Percentiles rank a stretch among this genome's conserved stretches.
Conservation (phyloP, 2,888 invertebrate species). For the Myopa testacea region DNA sequence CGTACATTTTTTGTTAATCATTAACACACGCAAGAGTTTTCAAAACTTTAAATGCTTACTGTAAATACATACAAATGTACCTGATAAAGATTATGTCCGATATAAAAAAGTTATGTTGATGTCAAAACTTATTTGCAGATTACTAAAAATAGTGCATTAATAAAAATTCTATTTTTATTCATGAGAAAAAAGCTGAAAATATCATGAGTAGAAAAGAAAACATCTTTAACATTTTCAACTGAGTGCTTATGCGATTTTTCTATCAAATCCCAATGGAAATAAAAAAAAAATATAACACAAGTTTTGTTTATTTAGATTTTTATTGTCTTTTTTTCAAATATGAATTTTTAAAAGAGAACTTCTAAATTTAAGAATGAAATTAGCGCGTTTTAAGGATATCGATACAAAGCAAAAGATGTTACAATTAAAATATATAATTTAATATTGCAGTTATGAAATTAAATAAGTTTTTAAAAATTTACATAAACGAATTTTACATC, state of each 20-base stretch:
- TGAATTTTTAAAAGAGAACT: neutral
- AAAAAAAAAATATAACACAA: neutral
- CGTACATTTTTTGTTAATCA: too few relatives aligned
- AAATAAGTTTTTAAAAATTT: too few relatives aligned
- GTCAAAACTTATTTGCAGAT: slow-evolving; percentile 21
- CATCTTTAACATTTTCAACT: neutral
- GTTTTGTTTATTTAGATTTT: neutral
- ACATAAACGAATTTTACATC: too few relatives aligned
- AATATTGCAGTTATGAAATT: too few relatives aligned
- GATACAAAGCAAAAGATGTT: too few relatives aligned
- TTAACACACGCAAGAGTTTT: too few relatives aligned
- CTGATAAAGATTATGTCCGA: too few relatives aligned
- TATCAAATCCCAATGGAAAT: neutral
- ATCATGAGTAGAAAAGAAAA: neutral
- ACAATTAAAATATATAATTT: too few relatives aligned
- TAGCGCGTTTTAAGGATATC: too few relatives aligned
- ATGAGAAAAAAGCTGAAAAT: slow-evolving; percentile 2
- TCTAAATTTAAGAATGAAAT: too few relatives aligned
- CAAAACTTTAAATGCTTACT: too few relatives aligned
- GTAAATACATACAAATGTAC: too few relatives aligned
- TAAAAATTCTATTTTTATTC: slow-evolving; percentile 6
- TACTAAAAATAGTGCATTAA: slow-evolving; percentile 12
- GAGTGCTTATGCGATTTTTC: neutral
- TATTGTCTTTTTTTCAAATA: neutral
- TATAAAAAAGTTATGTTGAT: neutral